Conservation (phyloP, 2,797 vertebrate genomes). For the Falco biarmicus region DNA sequence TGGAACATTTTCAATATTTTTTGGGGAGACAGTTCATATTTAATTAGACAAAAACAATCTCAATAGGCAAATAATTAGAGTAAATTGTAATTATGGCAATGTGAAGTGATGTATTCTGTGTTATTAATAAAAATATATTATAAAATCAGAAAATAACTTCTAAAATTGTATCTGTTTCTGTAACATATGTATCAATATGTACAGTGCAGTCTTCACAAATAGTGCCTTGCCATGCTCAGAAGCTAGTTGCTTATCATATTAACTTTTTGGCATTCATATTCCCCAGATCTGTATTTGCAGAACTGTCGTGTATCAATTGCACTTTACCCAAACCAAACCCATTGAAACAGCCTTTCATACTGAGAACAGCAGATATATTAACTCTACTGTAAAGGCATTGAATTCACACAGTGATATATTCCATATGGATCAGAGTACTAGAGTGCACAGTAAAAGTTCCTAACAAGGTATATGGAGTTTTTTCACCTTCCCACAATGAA, state of each 20-base stretch:
- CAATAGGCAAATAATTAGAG: background rate
- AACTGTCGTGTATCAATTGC: background rate
- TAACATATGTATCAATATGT: background rate
- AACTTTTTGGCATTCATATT: background rate
- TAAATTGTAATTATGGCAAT: background rate
- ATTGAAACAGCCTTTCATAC: background rate
- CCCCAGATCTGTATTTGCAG: background rate
- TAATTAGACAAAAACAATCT: background rate
- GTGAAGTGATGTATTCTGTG: background rate
- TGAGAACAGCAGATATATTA: background rate
- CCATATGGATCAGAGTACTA: background rate
- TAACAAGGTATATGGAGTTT: background rate
- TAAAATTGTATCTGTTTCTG: background rate
- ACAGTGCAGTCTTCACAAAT: background rate
- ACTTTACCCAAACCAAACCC: background rate
- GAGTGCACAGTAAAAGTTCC: background rate
- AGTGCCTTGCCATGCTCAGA: background rate
- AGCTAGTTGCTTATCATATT: background rate
- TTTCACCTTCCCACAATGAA: background rate
- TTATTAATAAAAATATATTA: background rate
- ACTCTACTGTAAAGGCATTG: background rate
- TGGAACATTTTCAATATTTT: background rate
- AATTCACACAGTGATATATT: background rate
- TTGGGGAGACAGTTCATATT: background rate
- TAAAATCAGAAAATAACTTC: background rate